Evolutionary conservation across 1,140 invertebrate genomes (phyloP), one percentile per base, ranked within the genome.

Genomic region (Medauroidea extradentata): DNA sequence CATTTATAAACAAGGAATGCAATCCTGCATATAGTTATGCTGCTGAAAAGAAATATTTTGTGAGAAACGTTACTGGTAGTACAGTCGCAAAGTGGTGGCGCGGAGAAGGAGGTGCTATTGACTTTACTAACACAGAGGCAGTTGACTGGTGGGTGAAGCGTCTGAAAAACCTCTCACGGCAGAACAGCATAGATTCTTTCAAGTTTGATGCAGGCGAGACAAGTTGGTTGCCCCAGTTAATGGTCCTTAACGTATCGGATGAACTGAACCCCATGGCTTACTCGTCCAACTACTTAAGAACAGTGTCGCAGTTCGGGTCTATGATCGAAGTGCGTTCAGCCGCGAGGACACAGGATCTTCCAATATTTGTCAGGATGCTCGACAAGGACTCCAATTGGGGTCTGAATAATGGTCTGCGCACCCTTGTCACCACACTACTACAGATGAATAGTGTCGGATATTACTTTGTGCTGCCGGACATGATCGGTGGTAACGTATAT

Each of bases 401-500:
- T 34, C 11, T 18, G 4, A n/a, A 52, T 16, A 52, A 52, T n/a
- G 29, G 29, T 34, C 29, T 34, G 5, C 4, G 29, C 29, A 34
- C 29, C 4, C 29, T 34, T 11, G 11, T 34, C 29, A 34, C 29
- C 4, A 91, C 64, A 71, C 94, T 41, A 84, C 89, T 62, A 3
- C 14, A 9, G 13, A 55, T 55, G 53, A 55, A 55, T 14, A 55
- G 34, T 25, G 41, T 44, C 7, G 93, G 93, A 8, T 96, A 96
- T 73, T 82, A 86, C 0, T 86, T 89, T 64, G 86, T 95, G 4
- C 73, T 96, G 2, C 91, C 93, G 0, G 93, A 96, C 69, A 93
- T 96, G 88, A 87, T 98, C 64, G 94, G 94, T 1, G 94, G 94
- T 2, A 94, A 94, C 70, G 89, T 84, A 0, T 91, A 88, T 67